These are phyloP conservation scores for Mimachlamys varia DNA, from an alignment of 2,888 invertebrate species.

Conservation along the genomic window DNA sequence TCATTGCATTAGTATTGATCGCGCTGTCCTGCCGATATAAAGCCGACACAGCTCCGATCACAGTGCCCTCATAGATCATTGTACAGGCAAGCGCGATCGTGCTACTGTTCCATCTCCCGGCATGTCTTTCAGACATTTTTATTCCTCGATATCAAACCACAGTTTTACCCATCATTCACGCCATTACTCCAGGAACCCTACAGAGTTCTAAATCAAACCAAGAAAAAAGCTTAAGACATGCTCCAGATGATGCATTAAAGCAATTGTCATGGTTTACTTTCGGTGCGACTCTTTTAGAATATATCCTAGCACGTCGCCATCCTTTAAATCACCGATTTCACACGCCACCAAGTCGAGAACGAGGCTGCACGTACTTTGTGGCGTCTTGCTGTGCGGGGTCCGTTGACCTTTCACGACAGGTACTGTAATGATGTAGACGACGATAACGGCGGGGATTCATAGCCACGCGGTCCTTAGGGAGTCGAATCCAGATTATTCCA, in stretches of 20 bases:
- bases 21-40: slow-evolving; percentile 13
- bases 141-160: neutral
- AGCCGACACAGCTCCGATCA: slow-evolving; percentile 6
- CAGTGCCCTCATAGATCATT: neutral
- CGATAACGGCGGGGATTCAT: neutral
- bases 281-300: neutral
- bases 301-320: neutral
- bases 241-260: neutral
- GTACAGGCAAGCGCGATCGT: neutral
- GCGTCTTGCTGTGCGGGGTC: neutral
- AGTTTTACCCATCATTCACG: neutral
- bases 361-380: slow-evolving; percentile 4
- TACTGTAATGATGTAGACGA: neutral
- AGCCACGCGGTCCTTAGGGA: neutral
- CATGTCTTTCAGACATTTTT: slow-evolving; percentile 12
- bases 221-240: neutral
- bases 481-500: neutral
- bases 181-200: neutral
- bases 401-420: neutral
- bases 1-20: slow-evolving; percentile 22
- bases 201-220: neutral
- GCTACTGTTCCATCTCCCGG: neutral
- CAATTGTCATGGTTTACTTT: neutral
- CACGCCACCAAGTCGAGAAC: neutral
- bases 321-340: neutral